Conservation (phyloP, 2,113 vertebrate genomes). For the Megatriorchis doriae region DNA sequence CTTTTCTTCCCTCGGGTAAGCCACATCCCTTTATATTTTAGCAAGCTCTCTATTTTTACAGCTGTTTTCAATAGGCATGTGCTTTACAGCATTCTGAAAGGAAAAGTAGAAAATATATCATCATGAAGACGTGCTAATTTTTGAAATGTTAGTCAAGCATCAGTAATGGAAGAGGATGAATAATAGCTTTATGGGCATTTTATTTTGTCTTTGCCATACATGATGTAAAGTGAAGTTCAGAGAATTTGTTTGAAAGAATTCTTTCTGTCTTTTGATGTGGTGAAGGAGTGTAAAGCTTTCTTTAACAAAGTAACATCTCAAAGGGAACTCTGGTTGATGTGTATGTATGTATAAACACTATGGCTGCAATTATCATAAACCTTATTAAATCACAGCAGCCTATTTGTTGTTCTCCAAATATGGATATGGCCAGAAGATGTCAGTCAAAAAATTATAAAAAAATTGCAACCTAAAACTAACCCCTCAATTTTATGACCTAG, state of each 20-base stretch:
- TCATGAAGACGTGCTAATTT: slow-evolving; percentile 79
- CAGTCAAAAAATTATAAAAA: not conserved
- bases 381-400: slow-evolving; percentile 6
- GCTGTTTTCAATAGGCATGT: not conserved
- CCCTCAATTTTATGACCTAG: not conserved
- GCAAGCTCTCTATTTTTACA: not conserved
- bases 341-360: not conserved
- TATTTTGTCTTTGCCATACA: slow-evolving; percentile 30
- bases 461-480: not conserved
- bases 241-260: slow-evolving; percentile 1
- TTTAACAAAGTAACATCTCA: slow-evolving; percentile 6
- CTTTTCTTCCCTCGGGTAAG: not conserved
- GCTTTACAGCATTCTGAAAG: not conserved
- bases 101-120: slow-evolving; percentile 74
- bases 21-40: not conserved
- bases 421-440: not conserved
- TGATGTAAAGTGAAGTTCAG: slow-evolving; percentile 7
- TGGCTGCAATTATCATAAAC: slow-evolving; percentile 3
- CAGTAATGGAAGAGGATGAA: not conserved
- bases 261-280: not conserved
- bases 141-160: slow-evolving; percentile 76
- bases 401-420: not conserved
- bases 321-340: not conserved
- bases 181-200: not conserved
- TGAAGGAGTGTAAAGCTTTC: slow-evolving; percentile 13